Conservation (phyloP, 64 coral and sea anemone genomes). For the Anthopleura sola region DNA sequence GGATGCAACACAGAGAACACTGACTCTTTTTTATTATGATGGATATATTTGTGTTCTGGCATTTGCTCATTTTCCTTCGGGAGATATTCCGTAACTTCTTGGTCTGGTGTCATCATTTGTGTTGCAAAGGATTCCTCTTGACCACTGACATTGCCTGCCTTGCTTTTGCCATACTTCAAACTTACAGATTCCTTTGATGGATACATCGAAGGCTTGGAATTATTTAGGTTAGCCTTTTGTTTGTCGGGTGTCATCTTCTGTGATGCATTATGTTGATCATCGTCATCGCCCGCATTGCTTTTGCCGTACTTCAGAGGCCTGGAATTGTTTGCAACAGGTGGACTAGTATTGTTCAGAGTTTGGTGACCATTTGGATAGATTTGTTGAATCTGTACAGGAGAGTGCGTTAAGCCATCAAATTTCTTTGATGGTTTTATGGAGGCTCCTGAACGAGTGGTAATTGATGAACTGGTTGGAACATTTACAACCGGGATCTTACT, state of each 20-base stretch:
- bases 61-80: neutral
- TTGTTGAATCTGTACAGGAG: neutral
- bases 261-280: too few species aligned
- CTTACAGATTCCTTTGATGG: neutral
- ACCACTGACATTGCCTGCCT: neutral
- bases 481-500: neutral
- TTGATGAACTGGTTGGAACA: neutral
- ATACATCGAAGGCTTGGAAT: neutral
- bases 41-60: neutral
- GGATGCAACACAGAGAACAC: neutral
- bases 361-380: neutral
- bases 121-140: neutral
- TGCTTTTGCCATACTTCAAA: neutral
- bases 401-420: neutral
- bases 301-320: neutral
- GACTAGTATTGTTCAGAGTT: neutral
- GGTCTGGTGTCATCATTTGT: neutral
- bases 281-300: too few species aligned
- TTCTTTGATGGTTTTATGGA: slow-evolving; percentile 3
- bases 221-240: neutral
- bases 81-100: slow-evolving; percentile 9
- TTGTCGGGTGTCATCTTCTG: too few species aligned
- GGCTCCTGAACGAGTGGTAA: neutral
- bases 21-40: slow-evolving; percentile 11
- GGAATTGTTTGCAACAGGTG: neutral